phyloP scores from a whole-genome alignment of 2,888 invertebrate species.

The Elmis aenea region DNA sequence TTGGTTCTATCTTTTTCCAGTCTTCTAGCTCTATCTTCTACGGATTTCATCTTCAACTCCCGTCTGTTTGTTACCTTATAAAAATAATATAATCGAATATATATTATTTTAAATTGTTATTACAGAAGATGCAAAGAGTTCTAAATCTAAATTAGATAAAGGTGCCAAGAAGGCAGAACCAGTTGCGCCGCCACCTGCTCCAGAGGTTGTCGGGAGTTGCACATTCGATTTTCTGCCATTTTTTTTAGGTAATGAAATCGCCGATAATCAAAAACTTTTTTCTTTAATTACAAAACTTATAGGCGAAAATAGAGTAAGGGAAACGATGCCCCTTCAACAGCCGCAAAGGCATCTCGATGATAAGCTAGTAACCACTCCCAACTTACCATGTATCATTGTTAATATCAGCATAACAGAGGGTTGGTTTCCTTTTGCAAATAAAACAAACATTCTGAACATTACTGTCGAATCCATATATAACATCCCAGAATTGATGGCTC shows the following conservation, averaged over 20 bases:
- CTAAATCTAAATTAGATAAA: too few species aligned
- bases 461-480: conserved; percentile 42
- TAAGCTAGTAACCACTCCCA: conserved; percentile 30
- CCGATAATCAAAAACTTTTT: too few species aligned
- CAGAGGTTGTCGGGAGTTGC: conserved; percentile 19
- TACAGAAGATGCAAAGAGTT: not conserved
- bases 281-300: too few species aligned
- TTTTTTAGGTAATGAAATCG: conserved; percentile 27
- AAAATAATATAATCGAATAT: too few species aligned
- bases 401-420: conserved; percentile 27
- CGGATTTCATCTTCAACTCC: too few species aligned
- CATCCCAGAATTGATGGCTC: conserved; percentile 30
- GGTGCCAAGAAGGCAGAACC: too few species aligned
- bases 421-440: too few species aligned
- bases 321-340: conserved; percentile 29
- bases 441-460: conserved; percentile 32
- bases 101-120: too few species aligned
- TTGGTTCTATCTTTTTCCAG: too few species aligned
- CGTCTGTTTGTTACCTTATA: too few species aligned
- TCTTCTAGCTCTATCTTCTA: too few species aligned
- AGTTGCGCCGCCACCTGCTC: conserved; percentile 14
- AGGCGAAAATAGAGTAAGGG: conserved; percentile 15
- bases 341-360: conserved; percentile 28
- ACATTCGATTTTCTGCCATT: conserved; percentile 27
- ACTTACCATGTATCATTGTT: conserved; percentile 34